These are phyloP conservation scores for Xyrauchen texanus DNA, from an alignment of 2,113 vertebrate genomes.

Conservation along the genomic window DNA sequence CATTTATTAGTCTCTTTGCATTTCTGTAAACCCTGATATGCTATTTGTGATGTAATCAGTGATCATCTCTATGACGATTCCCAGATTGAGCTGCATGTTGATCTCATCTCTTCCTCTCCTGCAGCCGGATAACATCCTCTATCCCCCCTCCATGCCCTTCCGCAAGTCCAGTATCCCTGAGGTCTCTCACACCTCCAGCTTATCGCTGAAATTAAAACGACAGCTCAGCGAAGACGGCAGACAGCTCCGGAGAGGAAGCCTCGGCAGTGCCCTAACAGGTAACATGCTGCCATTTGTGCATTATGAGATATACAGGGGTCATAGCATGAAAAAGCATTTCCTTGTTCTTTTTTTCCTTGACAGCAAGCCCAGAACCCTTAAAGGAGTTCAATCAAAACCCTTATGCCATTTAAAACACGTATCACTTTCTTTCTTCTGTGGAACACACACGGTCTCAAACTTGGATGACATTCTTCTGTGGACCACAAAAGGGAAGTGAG, in stretches of 20 bases:
- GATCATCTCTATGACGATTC: constrained; percentile 22
- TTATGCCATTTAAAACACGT: too few relatives aligned
- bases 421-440: too few relatives aligned
- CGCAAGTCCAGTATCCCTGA: constrained; percentile 91
- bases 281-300: background rate
- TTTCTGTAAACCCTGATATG: background rate
- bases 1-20: background rate
- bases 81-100: constrained; percentile 32
- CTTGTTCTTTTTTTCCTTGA: background rate
- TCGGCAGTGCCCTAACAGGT: constrained; percentile 90
- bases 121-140: constrained; percentile 88
- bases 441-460: too few relatives aligned
- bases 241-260: constrained; percentile 86
- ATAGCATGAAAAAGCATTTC: too few relatives aligned
- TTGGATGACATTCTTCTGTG: too few relatives aligned
- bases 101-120: constrained; percentile 49
- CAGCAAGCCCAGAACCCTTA: background rate
- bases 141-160: constrained; percentile 79
- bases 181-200: constrained; percentile 71
- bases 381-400: too few relatives aligned
- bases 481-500: too few relatives aligned
- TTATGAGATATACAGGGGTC: too few relatives aligned
- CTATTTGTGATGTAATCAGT: constrained; percentile 2
- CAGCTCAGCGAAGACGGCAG: constrained; percentile 87
- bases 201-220: constrained; percentile 80